Evolutionary conservation across 2,797 vertebrate genomes (phyloP).

Genomic region (Eulemur mongoz): DNA sequence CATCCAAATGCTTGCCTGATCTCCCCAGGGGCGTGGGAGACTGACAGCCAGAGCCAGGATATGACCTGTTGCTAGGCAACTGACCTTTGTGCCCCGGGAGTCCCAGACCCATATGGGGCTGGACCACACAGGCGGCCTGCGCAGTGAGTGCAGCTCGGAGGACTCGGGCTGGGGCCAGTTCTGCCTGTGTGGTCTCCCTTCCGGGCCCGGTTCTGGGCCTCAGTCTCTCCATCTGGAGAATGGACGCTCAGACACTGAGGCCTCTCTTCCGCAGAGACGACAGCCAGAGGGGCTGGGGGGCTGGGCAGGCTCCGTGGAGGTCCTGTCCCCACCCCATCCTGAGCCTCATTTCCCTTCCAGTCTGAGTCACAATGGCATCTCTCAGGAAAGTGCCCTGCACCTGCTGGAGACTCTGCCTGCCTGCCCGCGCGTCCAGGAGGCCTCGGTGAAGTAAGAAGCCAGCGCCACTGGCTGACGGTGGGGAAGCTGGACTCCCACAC

Average conservation of each 20-base stretch:
- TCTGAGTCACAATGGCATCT: slow-evolving; percentile 89
- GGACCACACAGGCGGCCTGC: not conserved
- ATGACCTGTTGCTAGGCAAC: not conserved
- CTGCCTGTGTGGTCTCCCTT: not conserved
- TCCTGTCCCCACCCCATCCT: not conserved
- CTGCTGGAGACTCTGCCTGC: slow-evolving; percentile 83
- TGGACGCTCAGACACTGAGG: not conserved
- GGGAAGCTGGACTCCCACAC: accelerated
- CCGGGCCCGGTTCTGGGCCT: not conserved
- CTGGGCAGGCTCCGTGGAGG: not conserved
- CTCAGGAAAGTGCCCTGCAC: slow-evolving; percentile 85
- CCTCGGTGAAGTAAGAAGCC: slow-evolving; percentile 86
- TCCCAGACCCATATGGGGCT: not conserved
- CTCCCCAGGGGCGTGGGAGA: not conserved
- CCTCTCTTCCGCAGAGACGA: not conserved
- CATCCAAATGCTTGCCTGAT: not conserved
- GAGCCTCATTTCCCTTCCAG: slow-evolving; percentile 79
- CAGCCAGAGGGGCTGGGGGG: not conserved
- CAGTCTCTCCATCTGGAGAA: not conserved
- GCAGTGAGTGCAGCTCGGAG: accelerated
- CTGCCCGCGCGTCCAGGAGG: slow-evolving; percentile 77
- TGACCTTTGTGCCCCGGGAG: not conserved
- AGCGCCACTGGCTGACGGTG: not conserved
- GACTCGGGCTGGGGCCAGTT: not conserved
- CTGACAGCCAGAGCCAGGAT: not conserved